Base-by-base conservation (phyloP, 1,140 invertebrate genomes). In the Epicauta chinensis region DNA sequence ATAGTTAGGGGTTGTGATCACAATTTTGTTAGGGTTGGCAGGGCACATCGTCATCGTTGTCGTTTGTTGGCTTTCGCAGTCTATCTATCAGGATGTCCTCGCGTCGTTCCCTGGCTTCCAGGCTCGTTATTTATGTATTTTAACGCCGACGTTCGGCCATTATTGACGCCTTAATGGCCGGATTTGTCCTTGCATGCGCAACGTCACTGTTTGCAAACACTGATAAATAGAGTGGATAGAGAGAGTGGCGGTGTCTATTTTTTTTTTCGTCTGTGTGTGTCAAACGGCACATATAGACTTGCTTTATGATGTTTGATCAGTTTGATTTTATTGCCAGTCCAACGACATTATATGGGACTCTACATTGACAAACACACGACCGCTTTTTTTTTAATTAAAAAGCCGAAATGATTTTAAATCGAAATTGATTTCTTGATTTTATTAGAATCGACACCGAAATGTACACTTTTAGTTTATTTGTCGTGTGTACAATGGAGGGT, bases 81-180 rank as follows among this genome's bases (percentile, higher is more conserved):
- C 46, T 58, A 58, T 58, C 56, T 58, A 50, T 56, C 48, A 61
- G 58, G 61, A 61, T 55, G 57, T 57, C 54, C 52, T 56, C 58
- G 53, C 53, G 57, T 60, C 56, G 45, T 50, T 47, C 51, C 55
- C 55, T 35, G 48, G 43, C 55, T 53, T 55, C 46, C 36, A 34
- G 10, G 32, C 54, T 58, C 55, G 63, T 66, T 68, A 68, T 68
- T 68, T 68, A 68, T 68, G 64, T 66, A 63, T 66, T 66, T 66
- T 61, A 66, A 57, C 63, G 63, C 57, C 64, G 64, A 63, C 63
- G 58, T 61, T 62, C 58, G 61, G 64, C 64, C 64, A 68, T 68
- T 68, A 68, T 65, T 63, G 65, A 67, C 61, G 66, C 66, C 64
- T 66, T 68, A 68, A 68, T 68, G 66, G 65, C 63, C 59, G 63